These are phyloP conservation scores for Hemistola chrysoprasaria DNA, from an alignment of 2,888 invertebrate genomes.

Conservation along the genomic window DNA sequence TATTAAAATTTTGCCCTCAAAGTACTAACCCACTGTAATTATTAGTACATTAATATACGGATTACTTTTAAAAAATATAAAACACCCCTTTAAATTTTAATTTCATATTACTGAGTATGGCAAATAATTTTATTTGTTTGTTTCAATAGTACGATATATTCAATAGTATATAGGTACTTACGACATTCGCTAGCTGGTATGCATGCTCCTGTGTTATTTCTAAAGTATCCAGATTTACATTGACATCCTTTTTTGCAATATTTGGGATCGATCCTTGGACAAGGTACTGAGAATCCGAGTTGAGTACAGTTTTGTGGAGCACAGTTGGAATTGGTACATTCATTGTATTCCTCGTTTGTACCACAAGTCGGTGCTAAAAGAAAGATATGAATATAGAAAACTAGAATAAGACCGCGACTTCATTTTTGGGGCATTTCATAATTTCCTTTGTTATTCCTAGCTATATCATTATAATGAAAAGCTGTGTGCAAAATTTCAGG, in stretches of 20 bases:
- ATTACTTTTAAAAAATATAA: too few species aligned
- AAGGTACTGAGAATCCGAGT: slow-evolving; percentile 13
- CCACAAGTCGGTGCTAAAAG: slow-evolving; percentile 20
- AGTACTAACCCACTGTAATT: too few species aligned
- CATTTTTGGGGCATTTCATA: too few species aligned
- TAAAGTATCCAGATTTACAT: slow-evolving; percentile 14
- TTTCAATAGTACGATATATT: not conserved
- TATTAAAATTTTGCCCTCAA: too few species aligned
- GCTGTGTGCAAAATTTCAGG: too few species aligned
- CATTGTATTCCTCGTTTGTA: slow-evolving; percentile 18
- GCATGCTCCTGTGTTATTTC: not conserved
- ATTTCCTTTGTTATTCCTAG: too few species aligned
- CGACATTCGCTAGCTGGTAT: slow-evolving; percentile 17
- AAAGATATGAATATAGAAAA: not conserved
- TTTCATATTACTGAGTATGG: too few species aligned
- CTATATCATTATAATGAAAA: too few species aligned
- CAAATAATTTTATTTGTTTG: too few species aligned
- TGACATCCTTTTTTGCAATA: slow-evolving; percentile 24
- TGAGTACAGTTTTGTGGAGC: slow-evolving; percentile 18
- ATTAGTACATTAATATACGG: too few species aligned
- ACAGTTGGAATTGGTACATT: slow-evolving; percentile 17
- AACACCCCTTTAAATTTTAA: too few species aligned
- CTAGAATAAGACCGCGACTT: too few species aligned
- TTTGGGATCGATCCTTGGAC: slow-evolving; percentile 1
- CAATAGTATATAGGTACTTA: slow-evolving; percentile 23